phyloP scores from a whole-genome alignment of 2,797 vertebrate species.

The Melanotaenia boesemani region DNA sequence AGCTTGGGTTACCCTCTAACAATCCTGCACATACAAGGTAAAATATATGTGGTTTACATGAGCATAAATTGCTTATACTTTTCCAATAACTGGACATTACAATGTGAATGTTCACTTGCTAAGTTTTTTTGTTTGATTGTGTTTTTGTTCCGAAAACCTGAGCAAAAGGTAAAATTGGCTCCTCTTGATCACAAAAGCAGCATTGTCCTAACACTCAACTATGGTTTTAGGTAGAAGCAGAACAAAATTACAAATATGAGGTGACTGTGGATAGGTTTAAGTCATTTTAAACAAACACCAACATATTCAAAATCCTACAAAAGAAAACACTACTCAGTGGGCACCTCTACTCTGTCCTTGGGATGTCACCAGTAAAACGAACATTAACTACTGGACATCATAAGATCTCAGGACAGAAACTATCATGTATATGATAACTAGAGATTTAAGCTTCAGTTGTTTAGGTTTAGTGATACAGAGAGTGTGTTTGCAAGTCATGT shows the following conservation, averaged over 20 bases:
- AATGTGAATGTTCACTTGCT: neutral
- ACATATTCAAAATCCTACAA: no score
- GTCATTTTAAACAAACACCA: constrained; percentile 8
- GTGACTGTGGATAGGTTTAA: constrained; percentile 2
- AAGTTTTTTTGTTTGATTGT: neutral
- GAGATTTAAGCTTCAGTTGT: neutral
- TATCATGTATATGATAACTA: neutral
- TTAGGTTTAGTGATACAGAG: neutral
- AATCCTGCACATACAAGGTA: neutral
- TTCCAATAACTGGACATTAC: neutral
- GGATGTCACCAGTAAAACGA: neutral
- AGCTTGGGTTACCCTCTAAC: neutral
- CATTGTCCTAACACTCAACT: neutral
- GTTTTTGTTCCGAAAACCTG: neutral
- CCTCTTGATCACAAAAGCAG: constrained; percentile 8
- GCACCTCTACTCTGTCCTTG: neutral
- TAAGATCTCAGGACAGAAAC: constrained; percentile 2
- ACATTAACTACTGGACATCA: constrained; percentile 1
- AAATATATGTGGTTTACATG: neutral
- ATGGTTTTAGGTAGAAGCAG: constrained; percentile 1
- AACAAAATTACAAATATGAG: constrained; percentile 7
- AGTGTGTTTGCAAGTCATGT: neutral
- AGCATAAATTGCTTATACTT: neutral
- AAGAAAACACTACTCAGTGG: constrained; percentile 1
- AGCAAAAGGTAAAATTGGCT: neutral